Conservation (phyloP, 1,140 invertebrate genomes). For the Hycleus phaleratus region DNA sequence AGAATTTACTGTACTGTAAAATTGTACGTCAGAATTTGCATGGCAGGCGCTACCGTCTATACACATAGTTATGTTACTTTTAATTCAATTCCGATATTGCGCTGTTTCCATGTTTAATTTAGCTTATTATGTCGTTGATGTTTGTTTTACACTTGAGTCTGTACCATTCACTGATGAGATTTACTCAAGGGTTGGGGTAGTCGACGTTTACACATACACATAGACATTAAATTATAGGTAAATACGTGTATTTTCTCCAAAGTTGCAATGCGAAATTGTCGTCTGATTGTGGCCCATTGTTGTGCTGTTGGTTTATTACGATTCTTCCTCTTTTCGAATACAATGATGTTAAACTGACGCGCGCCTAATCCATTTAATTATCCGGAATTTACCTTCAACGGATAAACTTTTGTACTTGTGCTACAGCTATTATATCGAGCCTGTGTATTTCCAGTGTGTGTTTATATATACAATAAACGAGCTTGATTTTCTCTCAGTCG, state of each 20-base stretch:
- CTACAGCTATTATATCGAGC: background rate
- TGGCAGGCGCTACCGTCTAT: conserved; percentile 8
- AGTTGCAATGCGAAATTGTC: conserved; percentile 6
- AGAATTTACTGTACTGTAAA: conserved; percentile 14
- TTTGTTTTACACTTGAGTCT: conserved; percentile 29
- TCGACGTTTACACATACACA: background rate
- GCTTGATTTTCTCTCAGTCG: too few species aligned
- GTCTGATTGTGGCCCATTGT: conserved; percentile 27
- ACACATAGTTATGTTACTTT: conserved; percentile 6
- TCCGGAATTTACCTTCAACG: conserved; percentile 22
- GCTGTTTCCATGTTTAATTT: conserved; percentile 29
- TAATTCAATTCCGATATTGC: conserved; percentile 31
- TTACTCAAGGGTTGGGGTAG: conserved; percentile 2
- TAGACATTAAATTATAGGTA: background rate
- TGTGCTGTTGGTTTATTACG: conserved; percentile 20
- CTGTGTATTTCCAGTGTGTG: background rate
- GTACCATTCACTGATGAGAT: conserved; percentile 27
- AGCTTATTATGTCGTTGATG: conserved; percentile 31
- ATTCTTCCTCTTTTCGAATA: conserved; percentile 13
- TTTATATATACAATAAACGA: too few species aligned
- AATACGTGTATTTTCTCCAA: background rate
- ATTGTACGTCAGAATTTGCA: conserved; percentile 17
- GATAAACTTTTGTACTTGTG: conserved; percentile 23
- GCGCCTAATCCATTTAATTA: conserved; percentile 19
- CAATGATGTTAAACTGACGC: conserved; percentile 17